Conservation (phyloP, 1,140 invertebrate genomes). For the Bombus waltoni region DNA sequence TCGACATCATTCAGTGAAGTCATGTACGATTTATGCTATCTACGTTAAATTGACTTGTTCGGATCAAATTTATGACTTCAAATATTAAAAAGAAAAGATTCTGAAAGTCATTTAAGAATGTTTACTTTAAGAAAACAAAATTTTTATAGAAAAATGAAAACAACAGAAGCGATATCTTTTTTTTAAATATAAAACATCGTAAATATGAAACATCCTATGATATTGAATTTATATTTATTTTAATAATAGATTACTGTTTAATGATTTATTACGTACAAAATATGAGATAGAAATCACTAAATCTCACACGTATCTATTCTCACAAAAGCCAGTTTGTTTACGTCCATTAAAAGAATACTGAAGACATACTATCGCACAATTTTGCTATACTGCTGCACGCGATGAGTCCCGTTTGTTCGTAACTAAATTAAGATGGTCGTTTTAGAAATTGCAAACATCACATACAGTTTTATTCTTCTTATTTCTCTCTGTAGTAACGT, state of each 20-base stretch:
- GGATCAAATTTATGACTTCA: neutral
- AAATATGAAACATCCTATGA: neutral
- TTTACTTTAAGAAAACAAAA: slow-evolving; percentile 21
- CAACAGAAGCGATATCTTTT: neutral
- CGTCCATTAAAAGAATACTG: neutral
- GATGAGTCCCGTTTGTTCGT: slow-evolving; percentile 50
- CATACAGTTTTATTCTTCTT: slow-evolving; percentile 16
- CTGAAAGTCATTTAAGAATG: neutral
- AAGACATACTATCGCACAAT: neutral
- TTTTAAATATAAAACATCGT: slow-evolving; percentile 12
- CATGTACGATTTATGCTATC: no score
- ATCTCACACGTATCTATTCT: neutral
- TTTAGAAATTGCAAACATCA: slow-evolving; percentile 45
- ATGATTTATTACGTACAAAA: neutral
- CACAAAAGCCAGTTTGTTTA: neutral
- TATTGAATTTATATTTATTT: slow-evolving; percentile 1
- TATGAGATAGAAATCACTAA: neutral
- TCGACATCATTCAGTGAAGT: no score
- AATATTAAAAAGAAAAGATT: neutral
- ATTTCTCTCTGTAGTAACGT: neutral
- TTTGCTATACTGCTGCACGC: slow-evolving; percentile 11
- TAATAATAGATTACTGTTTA: neutral
- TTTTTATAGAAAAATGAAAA: neutral
- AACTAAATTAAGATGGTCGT: slow-evolving; percentile 15
- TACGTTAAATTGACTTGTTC: no score